Conservation (phyloP, 2,888 invertebrate species). For the Tubiluchus corallicola region DNA sequence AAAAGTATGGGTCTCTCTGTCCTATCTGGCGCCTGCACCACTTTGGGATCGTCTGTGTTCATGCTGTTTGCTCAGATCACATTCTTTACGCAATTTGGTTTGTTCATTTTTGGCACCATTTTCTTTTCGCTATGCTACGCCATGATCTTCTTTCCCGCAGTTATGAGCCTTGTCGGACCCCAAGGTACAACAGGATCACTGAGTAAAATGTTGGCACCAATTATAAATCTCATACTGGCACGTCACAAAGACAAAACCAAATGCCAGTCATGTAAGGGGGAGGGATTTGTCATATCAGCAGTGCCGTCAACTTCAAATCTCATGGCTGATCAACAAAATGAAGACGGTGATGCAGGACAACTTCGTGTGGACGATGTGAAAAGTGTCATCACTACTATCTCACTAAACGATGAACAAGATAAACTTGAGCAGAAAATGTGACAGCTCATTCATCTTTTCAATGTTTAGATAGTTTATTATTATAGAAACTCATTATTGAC, state of each 20-base stretch:
- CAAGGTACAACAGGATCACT: slow-evolving; percentile 11
- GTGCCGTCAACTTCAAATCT: not conserved
- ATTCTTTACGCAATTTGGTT: slow-evolving; percentile 22
- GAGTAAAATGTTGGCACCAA: not conserved
- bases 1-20: slow-evolving; percentile 21
- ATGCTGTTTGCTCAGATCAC: slow-evolving; percentile 20
- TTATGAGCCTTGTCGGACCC: slow-evolving; percentile 19
- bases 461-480: too few relatives aligned
- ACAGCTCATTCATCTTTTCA: too few relatives aligned
- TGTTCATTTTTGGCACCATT: slow-evolving; percentile 22
- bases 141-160: slow-evolving; percentile 18
- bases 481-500: too few relatives aligned
- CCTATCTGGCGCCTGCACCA: slow-evolving; percentile 22
- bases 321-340: too few relatives aligned
- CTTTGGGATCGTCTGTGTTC: slow-evolving; percentile 20
- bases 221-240: not conserved
- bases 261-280: not conserved
- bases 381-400: too few relatives aligned
- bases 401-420: too few relatives aligned
- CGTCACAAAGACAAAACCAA: not conserved
- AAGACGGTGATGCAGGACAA: too few relatives aligned
- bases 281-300: not conserved
- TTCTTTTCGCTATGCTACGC: slow-evolving; percentile 20
- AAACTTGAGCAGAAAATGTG: too few relatives aligned
- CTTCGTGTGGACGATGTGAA: too few relatives aligned